Evolutionary conservation across 2,797 vertebrate genomes (phyloP), one percentile per base, ranked within the genome.

Genomic region (Pelodytes ibericus): DNA sequence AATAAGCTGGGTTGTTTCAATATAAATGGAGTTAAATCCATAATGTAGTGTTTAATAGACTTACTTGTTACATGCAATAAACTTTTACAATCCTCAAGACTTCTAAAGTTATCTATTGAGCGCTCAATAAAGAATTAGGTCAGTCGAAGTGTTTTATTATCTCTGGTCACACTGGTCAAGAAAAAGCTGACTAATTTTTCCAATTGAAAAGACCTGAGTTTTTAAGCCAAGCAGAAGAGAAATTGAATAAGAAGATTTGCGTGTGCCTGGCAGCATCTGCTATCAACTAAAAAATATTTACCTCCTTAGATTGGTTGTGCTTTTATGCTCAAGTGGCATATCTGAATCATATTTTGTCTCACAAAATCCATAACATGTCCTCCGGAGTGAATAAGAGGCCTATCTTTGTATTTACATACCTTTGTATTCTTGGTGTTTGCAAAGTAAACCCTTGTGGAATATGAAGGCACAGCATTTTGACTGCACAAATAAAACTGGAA

Each of bases 361-460:
- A 44, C 44, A 79, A 69, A 68, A 74, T 69, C 77, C 58, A 73
- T 74, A 74, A 63, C 72, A 51, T 63, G 71, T 68, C 64, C 71
- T 79, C 77, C 33, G 30, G 71, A 56, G 64, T 73, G 71, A 63
- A 74, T 69, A 73, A 69, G 58, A 57, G 58, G 44, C 33, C 26
- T 63, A 29, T 53, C 44, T 41, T 16, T 57, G 44, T 57, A 79
- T 79, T 71, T 79, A 74, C 71, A 79, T 73, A 79, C 70, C 69
- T 79, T 79, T 73, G 71, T 79, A 79, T 73, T 79, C 77, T 15
- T 33, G 63, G 13, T 62, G 64, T 60, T 69, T 73, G 71, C 68
- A 36, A 30, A 69, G 64, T 29, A 73, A 73, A 79, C 36, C 64
- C 77, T 69, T 72, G 65, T 69, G 77, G 71, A 74, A 72, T 74